phyloP scores from a whole-genome alignment of 2,113 vertebrate genomes.

The Turnix velox region DNA sequence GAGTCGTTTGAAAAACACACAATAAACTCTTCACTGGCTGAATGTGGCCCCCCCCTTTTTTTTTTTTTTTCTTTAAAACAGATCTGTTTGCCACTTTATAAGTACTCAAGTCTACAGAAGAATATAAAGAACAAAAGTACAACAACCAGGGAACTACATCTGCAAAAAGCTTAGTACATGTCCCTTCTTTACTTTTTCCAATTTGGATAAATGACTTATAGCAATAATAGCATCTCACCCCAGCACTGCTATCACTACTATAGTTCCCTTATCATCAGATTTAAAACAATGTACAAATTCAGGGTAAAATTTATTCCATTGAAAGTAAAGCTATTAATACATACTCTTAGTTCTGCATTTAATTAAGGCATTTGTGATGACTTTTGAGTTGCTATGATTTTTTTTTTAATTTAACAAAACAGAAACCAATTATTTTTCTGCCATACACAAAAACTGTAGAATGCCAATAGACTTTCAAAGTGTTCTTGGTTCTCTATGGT shows the following conservation, averaged over 20 bases:
- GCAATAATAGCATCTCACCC: not conserved
- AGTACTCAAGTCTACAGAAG: not conserved
- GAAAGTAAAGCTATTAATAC: not conserved
- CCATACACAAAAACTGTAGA: not conserved
- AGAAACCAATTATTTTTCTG: not conserved
- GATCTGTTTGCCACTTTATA: not conserved
- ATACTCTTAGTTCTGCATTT: not conserved
- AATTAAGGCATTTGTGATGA: not conserved
- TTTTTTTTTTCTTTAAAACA: not conserved
- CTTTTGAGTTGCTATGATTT: not conserved
- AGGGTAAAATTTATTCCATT: not conserved
- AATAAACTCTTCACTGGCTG: not conserved
- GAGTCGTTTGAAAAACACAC: not conserved
- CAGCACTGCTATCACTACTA: not conserved
- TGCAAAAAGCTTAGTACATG: not conserved
- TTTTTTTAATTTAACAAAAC: not conserved
- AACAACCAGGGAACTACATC: not conserved
- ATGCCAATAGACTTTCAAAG: not conserved
- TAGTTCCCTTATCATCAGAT: not conserved
- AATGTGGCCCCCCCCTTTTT: too few relatives aligned
- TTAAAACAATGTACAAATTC: not conserved
- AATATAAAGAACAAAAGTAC: not conserved
- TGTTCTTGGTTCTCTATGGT: not conserved
- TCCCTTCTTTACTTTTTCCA: not conserved
- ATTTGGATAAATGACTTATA: not conserved